Evolutionary conservation across 1,140 invertebrate genomes (phyloP).

Genomic region (Philaenus spumarius): DNA sequence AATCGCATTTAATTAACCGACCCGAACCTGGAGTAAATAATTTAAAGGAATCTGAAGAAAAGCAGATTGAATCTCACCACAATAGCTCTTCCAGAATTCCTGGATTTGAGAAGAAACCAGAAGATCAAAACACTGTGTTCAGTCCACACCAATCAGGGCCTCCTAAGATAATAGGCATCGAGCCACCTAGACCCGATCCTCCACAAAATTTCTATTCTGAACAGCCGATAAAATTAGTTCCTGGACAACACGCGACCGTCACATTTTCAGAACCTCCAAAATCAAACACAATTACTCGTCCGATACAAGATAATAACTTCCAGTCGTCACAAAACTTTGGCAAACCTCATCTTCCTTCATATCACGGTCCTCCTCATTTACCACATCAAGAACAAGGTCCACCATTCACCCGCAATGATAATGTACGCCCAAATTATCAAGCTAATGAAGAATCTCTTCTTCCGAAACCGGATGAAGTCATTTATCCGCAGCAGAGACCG

Average conservation of each 20-base stretch:
- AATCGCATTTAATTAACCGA: background rate
- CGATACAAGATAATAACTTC: background rate
- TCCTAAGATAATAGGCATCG: background rate
- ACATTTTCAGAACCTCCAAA: background rate
- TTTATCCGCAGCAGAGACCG: constrained; percentile 6
- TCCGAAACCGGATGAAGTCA: background rate
- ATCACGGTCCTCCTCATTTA: background rate
- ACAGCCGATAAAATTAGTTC: constrained; percentile 3
- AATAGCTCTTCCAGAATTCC: background rate
- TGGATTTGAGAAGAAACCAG: constrained; percentile 3
- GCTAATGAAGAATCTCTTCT: background rate
- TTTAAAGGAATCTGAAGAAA: background rate
- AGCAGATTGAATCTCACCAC: too few species aligned
- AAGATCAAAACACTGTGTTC: background rate
- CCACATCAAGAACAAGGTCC: constrained; percentile 3
- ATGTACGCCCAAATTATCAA: background rate
- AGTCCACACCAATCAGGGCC: background rate
- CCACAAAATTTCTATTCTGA: constrained; percentile 4
- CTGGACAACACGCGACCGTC: background rate
- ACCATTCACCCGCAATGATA: background rate
- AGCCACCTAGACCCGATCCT: constrained; percentile 11
- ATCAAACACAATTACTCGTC: background rate
- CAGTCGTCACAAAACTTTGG: background rate
- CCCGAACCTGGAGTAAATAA: constrained; percentile 1
- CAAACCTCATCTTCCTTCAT: background rate